Conservation (phyloP, 2,888 invertebrate genomes). For the Phoronis australis region DNA sequence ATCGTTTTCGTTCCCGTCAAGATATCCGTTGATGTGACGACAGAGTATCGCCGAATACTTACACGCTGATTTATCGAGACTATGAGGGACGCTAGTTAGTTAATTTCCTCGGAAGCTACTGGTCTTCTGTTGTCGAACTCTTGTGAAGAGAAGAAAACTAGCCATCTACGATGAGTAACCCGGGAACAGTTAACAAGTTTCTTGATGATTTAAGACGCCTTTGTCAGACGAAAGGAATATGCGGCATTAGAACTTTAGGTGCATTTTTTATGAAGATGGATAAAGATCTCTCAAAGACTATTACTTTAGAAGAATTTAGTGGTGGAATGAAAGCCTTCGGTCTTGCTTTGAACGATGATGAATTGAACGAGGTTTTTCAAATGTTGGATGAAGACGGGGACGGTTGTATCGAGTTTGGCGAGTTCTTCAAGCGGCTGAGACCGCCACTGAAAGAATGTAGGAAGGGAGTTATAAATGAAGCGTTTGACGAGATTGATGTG, state of each 20-base stretch:
- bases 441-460: slow-evolving; percentile 31
- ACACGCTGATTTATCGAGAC: no score
- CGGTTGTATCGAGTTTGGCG: slow-evolving; percentile 35
- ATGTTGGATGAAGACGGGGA: slow-evolving; percentile 36
- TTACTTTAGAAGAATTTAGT: slow-evolving; percentile 33
- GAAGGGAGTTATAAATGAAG: slow-evolving; percentile 32
- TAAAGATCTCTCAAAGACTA: slow-evolving; percentile 33
- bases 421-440: slow-evolving; percentile 32
- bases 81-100: no score
- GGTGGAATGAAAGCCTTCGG: slow-evolving; percentile 28
- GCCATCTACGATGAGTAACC: no score
- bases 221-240: slow-evolving; percentile 25
- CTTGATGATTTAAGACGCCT: no score
- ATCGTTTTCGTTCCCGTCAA: no score
- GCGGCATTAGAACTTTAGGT: slow-evolving; percentile 32
- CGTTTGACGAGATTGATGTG: slow-evolving; percentile 39
- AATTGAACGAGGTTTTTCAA: slow-evolving; percentile 28
- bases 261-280: slow-evolving; percentile 38
- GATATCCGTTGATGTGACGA: no score
- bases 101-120: no score
- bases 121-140: no score
- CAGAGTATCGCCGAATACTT: no score
- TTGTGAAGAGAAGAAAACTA: no score
- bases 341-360: slow-evolving; percentile 23
- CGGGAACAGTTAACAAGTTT: no score